Base-by-base conservation (phyloP, 2,888 invertebrate genomes). In the Cylloceria caligata region DNA sequence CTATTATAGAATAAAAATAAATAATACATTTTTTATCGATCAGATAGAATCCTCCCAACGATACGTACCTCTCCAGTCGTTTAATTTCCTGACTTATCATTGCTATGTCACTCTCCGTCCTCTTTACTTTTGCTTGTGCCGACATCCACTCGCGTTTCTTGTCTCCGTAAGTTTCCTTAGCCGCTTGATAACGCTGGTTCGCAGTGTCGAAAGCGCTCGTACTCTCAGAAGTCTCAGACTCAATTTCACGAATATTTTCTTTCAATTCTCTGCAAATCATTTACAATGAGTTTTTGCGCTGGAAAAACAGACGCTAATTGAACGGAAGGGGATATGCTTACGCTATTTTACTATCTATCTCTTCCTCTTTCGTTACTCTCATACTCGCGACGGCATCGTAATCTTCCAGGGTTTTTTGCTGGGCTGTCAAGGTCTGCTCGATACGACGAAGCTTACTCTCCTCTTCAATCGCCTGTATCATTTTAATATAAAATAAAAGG, bases 291-390 rank as follows among this genome's bases (percentile, higher is more conserved):
- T 39, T 42, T n/a, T 6, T 16, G 1, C 13, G 39, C 13, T n/a
- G 11, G 3, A 1, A 39, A 4, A 13, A 36, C n/a, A 39, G 13
- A 3, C 11, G 21, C 4, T 13, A 13, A 24, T 2, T 16, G n/a
- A 57, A 16, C 57, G 57, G n/a, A 47, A 57, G 21, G 45, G 34
- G 90, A 24, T 34, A 1, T 13, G 36, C 93, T 92, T 90, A 94
- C 94, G 93, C 91, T 72, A 95, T 93, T 81, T 91, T 91, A 11
- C 27, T 64, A 74, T 88, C 81, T 30, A 90, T 88, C 76, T 91
- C 85, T 62, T 85, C 81, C 39, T 89, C 85, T 76, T 87, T 89
- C 1, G 86, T 36, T 42, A 85, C 87, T 36, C 88, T 85, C 6
- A 83, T 81, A 19, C 79, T 82, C 64, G 89, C 89, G 16, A 81